phyloP scores from a whole-genome alignment of 2,888 invertebrate genomes.

The Augiades crinisus region DNA sequence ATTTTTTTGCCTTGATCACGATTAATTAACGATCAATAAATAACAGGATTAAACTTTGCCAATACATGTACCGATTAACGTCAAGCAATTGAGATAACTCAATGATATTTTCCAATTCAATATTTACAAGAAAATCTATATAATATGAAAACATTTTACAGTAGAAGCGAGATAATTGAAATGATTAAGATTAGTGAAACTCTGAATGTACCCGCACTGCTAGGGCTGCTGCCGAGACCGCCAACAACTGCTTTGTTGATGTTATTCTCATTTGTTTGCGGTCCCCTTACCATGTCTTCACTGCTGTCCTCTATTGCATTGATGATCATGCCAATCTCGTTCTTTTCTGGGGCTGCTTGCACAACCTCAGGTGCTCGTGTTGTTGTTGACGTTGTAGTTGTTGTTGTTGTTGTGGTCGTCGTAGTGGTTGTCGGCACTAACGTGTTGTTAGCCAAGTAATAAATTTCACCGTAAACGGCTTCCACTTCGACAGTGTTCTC shows the following conservation, averaged over 20 bases:
- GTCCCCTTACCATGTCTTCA: constrained; percentile 50
- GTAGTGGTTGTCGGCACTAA: constrained; percentile 90
- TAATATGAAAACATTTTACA: constrained; percentile 46
- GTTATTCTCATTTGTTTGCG: constrained; percentile 56
- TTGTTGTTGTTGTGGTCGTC: constrained; percentile 80
- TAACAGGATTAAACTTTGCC: constrained; percentile 66
- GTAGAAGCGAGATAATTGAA: constrained; percentile 56
- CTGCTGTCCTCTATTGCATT: constrained; percentile 58
- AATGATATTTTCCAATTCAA: constrained; percentile 51
- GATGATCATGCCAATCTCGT: constrained; percentile 59
- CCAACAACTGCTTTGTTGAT: constrained; percentile 62
- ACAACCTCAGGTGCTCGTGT: constrained; percentile 75
- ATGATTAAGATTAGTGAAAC: constrained; percentile 49
- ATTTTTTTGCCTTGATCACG: constrained; percentile 32
- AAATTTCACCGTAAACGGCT: constrained; percentile 88
- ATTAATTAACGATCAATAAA: constrained; percentile 43
- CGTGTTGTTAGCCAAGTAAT: constrained; percentile 87
- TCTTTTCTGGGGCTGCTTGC: constrained; percentile 63
- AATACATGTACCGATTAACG: constrained; percentile 49
- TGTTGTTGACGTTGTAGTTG: constrained; percentile 80
- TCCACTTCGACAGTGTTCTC: constrained; percentile 87
- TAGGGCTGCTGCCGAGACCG: constrained; percentile 59
- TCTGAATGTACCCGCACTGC: constrained; percentile 42
- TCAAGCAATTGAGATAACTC: constrained; percentile 55
- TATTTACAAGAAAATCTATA: constrained; percentile 60